Evolutionary conservation across 2,113 vertebrate species (phyloP).

Genomic region (Pitta sordida): DNA sequence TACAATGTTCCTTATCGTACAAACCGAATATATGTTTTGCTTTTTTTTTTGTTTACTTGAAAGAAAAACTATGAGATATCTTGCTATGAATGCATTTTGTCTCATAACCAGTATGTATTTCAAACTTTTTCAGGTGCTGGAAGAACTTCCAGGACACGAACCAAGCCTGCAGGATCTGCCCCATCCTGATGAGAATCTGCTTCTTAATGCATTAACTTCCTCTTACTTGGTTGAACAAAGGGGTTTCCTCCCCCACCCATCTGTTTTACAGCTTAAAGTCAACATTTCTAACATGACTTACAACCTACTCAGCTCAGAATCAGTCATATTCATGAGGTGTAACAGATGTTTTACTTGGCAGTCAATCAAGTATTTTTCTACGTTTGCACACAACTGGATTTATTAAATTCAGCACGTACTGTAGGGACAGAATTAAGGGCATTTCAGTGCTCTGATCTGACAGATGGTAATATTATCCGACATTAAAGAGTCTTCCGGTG

Average conservation of each 20-base stretch:
- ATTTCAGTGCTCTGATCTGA: background rate
- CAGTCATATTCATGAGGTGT: background rate
- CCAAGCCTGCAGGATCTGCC: background rate
- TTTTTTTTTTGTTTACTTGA: background rate
- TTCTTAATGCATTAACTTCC: background rate
- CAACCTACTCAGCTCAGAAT: background rate
- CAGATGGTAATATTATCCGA: background rate
- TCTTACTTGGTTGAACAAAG: background rate
- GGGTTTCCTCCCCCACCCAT: accelerated
- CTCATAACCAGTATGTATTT: background rate
- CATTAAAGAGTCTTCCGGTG: background rate
- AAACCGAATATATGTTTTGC: background rate
- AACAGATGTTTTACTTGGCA: background rate
- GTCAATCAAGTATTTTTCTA: background rate
- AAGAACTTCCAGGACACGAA: background rate
- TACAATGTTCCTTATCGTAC: background rate
- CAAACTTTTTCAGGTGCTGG: background rate
- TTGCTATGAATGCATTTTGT: background rate
- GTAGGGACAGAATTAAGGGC: background rate
- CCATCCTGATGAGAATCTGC: background rate
- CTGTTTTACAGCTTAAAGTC: background rate
- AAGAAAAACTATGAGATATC: background rate
- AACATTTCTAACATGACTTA: background rate
- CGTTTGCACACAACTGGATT: background rate
- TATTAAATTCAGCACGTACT: background rate